A percentile compares a stretch with the other conserved stretches of the same genome.
Conservation (phyloP, 2,888 invertebrate species). For the Monochamus alternatus region DNA sequence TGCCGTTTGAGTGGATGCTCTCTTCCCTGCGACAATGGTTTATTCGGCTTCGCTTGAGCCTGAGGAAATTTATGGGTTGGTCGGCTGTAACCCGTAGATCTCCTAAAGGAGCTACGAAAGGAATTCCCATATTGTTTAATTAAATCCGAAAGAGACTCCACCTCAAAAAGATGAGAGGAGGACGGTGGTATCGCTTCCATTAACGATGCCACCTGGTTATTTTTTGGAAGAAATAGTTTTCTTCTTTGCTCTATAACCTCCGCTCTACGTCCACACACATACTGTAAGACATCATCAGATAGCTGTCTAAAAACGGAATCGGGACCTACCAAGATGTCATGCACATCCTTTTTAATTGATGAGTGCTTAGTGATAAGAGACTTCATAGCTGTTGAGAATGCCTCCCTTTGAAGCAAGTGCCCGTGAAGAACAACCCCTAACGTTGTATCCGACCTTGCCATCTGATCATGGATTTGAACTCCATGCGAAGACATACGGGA, state of each 20-base stretch:
- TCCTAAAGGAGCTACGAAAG: slow-evolving; percentile 11
- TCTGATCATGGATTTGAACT: not conserved
- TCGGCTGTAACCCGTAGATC: not conserved
- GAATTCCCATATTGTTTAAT: not conserved
- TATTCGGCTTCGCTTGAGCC: slow-evolving; percentile 1
- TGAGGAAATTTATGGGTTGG: not conserved
- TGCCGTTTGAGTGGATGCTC: not conserved
- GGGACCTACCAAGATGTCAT: slow-evolving; percentile 9
- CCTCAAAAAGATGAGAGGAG: not conserved
- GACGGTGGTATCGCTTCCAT: slow-evolving; percentile 2
- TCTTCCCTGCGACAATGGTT: not conserved
- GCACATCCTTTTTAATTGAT: not conserved
- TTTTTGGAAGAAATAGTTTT: slow-evolving; percentile 32
- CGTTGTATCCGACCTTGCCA: slow-evolving; percentile 33
- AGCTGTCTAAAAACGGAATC: slow-evolving; percentile 36
- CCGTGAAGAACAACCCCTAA: slow-evolving; percentile 34
- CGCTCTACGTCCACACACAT: slow-evolving; percentile 37
- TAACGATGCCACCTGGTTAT: slow-evolving; percentile 16
- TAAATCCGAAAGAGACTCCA: not conserved
- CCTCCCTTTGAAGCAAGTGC: slow-evolving; percentile 36
- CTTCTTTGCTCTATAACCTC: slow-evolving; percentile 43
- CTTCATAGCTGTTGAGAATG: slow-evolving; percentile 35
- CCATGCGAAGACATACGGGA: not conserved
- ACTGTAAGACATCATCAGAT: slow-evolving; percentile 48
- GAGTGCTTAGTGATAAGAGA: slow-evolving; percentile 16